Conservation (phyloP, 2,797 vertebrate genomes). For the Clamator glandarius region DNA sequence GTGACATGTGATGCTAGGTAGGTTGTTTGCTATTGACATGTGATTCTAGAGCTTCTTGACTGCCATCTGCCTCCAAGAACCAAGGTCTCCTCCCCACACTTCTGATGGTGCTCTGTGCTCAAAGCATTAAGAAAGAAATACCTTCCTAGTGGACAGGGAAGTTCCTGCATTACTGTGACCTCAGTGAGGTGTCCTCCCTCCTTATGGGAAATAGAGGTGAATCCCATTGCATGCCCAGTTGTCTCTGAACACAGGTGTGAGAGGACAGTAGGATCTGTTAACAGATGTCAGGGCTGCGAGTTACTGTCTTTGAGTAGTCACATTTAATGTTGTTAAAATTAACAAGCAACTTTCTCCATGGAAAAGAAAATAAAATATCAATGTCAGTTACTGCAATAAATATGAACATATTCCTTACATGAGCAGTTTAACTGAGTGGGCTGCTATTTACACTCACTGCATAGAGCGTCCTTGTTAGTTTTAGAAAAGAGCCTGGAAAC, state of each 20-base stretch:
- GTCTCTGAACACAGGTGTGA: neutral
- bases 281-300: neutral
- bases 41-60: neutral
- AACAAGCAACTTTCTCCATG: neutral
- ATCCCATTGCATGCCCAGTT: neutral
- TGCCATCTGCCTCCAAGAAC: neutral
- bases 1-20: neutral
- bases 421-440: constrained; percentile 2
- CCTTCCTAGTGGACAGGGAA: neutral
- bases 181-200: neutral
- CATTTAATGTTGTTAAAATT: neutral
- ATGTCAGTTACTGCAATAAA: neutral
- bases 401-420: constrained; percentile 2
- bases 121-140: neutral
- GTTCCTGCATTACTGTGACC: neutral
- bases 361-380: constrained; percentile 19
- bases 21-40: neutral
- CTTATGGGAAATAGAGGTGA: neutral
- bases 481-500: constrained; percentile 17
- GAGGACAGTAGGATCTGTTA: neutral
- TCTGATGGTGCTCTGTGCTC: neutral
- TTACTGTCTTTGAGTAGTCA: neutral
- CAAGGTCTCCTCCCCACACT: neutral
- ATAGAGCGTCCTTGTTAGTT: constrained; percentile 29
- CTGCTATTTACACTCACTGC: neutral